Percentiles rank a stretch among this genome's conserved stretches.
Conservation (phyloP, 1,140 invertebrate species). For the Bombus confusus region DNA sequence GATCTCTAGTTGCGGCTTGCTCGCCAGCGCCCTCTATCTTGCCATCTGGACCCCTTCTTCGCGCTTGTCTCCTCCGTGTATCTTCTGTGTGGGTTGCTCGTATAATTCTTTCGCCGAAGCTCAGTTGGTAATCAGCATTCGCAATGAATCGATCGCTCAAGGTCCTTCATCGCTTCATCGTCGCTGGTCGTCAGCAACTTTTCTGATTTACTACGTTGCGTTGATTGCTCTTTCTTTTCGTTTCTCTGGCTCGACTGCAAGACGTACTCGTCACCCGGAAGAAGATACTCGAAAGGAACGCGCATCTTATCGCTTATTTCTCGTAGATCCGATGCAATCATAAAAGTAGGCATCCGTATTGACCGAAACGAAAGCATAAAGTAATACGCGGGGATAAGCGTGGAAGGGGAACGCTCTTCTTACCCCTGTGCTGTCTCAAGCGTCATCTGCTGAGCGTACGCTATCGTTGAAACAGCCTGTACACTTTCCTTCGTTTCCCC, state of each 20-base stretch:
- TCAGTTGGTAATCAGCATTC: neutral
- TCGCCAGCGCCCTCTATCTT: constrained; percentile 1
- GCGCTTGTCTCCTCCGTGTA: neutral
- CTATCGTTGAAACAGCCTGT: neutral
- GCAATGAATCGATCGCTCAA: neutral
- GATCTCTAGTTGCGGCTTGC: neutral
- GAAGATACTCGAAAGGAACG: neutral
- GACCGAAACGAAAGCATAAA: too few relatives aligned
- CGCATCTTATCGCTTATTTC: neutral
- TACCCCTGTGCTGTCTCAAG: too few relatives aligned
- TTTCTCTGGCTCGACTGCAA: neutral
- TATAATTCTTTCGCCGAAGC: neutral
- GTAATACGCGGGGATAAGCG: too few relatives aligned
- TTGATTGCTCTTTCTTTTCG: neutral
- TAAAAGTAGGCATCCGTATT: too few relatives aligned
- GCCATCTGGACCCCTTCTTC: neutral
- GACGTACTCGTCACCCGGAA: neutral
- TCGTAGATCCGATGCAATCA: neutral
- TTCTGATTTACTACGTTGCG: neutral
- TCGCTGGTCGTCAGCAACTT: neutral
- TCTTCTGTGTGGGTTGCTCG: neutral
- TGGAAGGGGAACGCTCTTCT: too few relatives aligned
- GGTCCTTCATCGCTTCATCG: neutral
- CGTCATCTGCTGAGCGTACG: too few relatives aligned
- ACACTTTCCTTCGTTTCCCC: neutral